These are phyloP conservation scores for Sarotherodon lohbergeri DNA, from an alignment of 2,113 vertebrate species.

Conservation along the genomic window DNA sequence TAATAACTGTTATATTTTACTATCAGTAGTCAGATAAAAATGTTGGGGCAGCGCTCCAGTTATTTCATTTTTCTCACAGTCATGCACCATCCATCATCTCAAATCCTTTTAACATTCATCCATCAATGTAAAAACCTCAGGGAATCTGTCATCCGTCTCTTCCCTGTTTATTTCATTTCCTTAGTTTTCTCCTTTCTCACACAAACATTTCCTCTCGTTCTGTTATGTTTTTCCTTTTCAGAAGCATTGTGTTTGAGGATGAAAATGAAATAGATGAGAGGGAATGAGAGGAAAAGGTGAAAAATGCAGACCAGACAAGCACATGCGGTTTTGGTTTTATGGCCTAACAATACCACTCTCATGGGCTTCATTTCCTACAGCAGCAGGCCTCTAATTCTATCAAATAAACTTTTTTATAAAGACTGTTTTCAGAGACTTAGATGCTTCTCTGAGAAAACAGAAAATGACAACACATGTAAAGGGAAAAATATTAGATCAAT, in stretches of 20 bases:
- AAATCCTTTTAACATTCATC: slow-evolving; percentile 1
- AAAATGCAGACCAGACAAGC: not conserved
- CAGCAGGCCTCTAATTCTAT: not conserved
- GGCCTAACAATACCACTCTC: not conserved
- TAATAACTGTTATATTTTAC: not conserved
- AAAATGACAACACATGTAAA: not conserved
- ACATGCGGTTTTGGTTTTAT: not conserved
- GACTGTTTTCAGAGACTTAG: not conserved
- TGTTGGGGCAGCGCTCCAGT: not conserved
- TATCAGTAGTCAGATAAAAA: not conserved
- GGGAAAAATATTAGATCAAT: not conserved
- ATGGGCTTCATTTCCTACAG: not conserved
- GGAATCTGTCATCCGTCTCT: not conserved
- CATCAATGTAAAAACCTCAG: not conserved
- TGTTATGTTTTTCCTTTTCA: not conserved
- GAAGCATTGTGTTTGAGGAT: not conserved
- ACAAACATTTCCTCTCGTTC: not conserved
- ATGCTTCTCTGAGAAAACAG: not conserved
- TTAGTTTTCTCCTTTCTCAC: not conserved
- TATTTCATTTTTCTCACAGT: slow-evolving; percentile 8
- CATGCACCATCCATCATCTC: not conserved
- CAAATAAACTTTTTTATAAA: not conserved
- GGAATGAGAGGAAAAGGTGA: not conserved
- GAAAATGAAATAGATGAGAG: not conserved
- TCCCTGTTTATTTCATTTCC: not conserved